These are phyloP conservation scores for Caenorhabditis sp. DNA, from an alignment of 2,888 invertebrate genomes.

Conservation along the genomic window DNA sequence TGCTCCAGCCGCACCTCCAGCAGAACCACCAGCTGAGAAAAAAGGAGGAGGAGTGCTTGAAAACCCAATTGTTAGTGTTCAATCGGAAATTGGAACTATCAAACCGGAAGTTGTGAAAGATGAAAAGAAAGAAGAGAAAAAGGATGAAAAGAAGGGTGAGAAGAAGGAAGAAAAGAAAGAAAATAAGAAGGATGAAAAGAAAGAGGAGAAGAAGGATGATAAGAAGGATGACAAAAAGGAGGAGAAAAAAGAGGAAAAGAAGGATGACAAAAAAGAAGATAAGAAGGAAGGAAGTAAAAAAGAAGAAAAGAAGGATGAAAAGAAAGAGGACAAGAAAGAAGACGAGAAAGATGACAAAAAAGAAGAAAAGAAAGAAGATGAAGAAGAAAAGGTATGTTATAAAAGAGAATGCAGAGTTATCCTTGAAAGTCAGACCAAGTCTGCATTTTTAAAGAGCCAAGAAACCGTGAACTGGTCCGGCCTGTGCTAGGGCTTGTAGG, in stretches of 20 bases:
- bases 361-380: conserved; percentile 2
- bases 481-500: no score
- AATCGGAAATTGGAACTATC: neutral
- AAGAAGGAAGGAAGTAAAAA: neutral
- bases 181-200: neutral
- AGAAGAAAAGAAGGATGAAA: conserved; percentile 1
- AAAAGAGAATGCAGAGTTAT: no score
- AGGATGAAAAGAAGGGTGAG: neutral
- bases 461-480: no score
- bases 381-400: no score
- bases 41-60: neutral
- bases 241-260: conserved; percentile 1
- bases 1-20: neutral
- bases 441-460: no score
- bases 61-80: neutral
- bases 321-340: neutral
- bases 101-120: neutral
- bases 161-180: neutral
- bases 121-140: neutral
- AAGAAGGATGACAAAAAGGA: conserved; percentile 3
- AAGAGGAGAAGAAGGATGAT: neutral
- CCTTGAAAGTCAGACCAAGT: no score
- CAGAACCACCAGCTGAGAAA: neutral
- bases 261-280: neutral
- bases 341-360: neutral